Conservation (phyloP, 2,888 invertebrate species). For the Helleia helle region DNA sequence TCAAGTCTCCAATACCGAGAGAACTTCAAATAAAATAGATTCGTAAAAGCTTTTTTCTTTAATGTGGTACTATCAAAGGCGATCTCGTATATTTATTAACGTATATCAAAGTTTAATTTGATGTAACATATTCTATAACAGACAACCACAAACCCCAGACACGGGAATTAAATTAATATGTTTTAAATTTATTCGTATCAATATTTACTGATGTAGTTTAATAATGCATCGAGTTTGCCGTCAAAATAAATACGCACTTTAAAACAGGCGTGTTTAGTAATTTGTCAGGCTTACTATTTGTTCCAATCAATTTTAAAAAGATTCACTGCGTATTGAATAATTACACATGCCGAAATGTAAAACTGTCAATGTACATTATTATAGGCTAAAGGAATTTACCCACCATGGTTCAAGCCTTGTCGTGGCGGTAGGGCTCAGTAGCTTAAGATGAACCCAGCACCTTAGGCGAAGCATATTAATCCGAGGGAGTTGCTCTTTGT, state of each 20-base stretch:
- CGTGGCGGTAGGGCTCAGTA: too few species aligned
- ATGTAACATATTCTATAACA: background rate
- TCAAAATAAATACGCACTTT: constrained; percentile 3
- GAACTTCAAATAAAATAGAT: background rate
- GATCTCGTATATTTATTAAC: background rate
- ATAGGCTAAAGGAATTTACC: too few species aligned
- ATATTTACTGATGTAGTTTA: constrained; percentile 25
- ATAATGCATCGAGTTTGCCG: constrained; percentile 1
- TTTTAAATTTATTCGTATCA: constrained; percentile 28
- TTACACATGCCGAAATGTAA: too few species aligned
- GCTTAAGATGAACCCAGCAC: too few species aligned
- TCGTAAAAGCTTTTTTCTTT: constrained; percentile 4
- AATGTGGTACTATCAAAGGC: constrained; percentile 1
- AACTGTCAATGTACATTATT: too few species aligned
- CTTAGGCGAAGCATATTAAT: too few species aligned
- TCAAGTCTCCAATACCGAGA: background rate
- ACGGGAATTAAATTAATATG: constrained; percentile 37
- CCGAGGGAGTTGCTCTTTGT: too few species aligned
- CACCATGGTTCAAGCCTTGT: too few species aligned
- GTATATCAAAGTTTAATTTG: background rate
- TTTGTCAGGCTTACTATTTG: background rate
- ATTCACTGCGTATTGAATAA: background rate
- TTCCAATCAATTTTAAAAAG: background rate
- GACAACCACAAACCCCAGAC: constrained; percentile 27
- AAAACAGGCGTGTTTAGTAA: constrained; percentile 7